These are phyloP conservation scores for Apogon hyalosoma DNA, from an alignment of 2,797 vertebrate genomes.

Conservation along the genomic window DNA sequence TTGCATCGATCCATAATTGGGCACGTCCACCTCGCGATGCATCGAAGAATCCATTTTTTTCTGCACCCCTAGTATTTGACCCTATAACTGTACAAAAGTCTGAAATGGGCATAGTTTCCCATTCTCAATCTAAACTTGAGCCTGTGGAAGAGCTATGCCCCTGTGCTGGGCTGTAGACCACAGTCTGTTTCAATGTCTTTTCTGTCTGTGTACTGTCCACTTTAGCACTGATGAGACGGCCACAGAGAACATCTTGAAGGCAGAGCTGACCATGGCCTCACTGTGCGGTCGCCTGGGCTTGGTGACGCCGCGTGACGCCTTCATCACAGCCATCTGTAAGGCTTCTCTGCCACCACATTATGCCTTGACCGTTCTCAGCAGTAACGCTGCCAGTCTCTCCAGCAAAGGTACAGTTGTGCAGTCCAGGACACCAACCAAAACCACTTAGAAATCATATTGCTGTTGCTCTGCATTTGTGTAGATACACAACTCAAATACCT, in stretches of 20 bases:
- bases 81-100: neutral
- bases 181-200: neutral
- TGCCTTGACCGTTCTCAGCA: constrained; percentile 93
- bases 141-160: too few species aligned
- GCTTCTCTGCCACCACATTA: constrained; percentile 98
- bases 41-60: too few species aligned
- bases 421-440: neutral
- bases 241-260: constrained; percentile 98
- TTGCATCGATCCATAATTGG: too few species aligned
- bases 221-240: constrained; percentile 96
- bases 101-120: neutral
- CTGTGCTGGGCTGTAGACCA: neutral
- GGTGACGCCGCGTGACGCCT: constrained; percentile 96
- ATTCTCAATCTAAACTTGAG: neutral
- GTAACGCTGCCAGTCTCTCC: constrained; percentile 86
- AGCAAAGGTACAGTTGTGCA: constrained; percentile 87
- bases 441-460: neutral
- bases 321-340: constrained; percentile 99
- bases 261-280: constrained; percentile 95
- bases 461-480: too few species aligned
- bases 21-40: too few species aligned
- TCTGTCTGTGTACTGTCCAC: neutral
- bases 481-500: constrained; percentile 5
- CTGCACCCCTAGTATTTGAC: too few species aligned
- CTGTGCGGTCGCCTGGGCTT: constrained; percentile 95